These are phyloP conservation scores for Polymixis flavicincta DNA, from an alignment of 2,888 invertebrate genomes.

Conservation along the genomic window DNA sequence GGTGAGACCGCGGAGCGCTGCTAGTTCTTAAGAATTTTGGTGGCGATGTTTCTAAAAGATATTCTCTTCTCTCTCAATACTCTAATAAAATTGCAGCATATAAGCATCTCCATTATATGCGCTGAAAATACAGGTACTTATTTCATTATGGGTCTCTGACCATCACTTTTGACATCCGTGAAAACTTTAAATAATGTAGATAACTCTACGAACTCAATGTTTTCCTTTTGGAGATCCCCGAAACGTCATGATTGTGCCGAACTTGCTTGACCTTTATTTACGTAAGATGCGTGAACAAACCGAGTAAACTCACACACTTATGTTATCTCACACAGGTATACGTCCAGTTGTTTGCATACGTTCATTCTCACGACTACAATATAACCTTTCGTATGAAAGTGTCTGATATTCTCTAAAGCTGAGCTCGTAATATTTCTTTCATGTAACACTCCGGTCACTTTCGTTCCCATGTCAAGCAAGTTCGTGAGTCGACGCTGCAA, in stretches of 20 bases:
- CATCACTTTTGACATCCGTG: neutral
- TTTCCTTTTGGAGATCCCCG: slow-evolving; percentile 31
- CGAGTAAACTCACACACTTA: slow-evolving; percentile 75
- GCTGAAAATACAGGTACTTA: neutral
- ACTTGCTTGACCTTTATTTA: slow-evolving; percentile 81
- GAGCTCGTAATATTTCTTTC: slow-evolving; percentile 69
- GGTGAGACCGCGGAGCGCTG: no score
- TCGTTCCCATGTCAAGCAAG: slow-evolving; percentile 73
- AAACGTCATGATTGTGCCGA: slow-evolving; percentile 26
- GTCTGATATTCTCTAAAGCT: slow-evolving; percentile 74
- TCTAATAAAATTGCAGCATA: neutral
- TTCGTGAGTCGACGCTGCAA: slow-evolving; percentile 69
- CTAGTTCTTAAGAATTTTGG: neutral
- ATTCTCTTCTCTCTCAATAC: neutral
- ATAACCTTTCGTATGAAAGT: slow-evolving; percentile 81
- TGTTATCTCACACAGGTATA: slow-evolving; percentile 59
- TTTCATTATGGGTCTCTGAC: neutral
- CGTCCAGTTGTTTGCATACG: slow-evolving; percentile 77
- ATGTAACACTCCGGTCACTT: slow-evolving; percentile 70
- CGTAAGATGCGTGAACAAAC: slow-evolving; percentile 82
- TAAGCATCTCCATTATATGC: neutral
- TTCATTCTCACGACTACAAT: slow-evolving; percentile 83
- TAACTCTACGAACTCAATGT: slow-evolving; percentile 22
- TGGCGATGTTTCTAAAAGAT: neutral
- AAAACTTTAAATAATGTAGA: slow-evolving; percentile 10